phyloP scores from a whole-genome alignment of 2,797 vertebrate species.

The Tiaroga cobitis region DNA sequence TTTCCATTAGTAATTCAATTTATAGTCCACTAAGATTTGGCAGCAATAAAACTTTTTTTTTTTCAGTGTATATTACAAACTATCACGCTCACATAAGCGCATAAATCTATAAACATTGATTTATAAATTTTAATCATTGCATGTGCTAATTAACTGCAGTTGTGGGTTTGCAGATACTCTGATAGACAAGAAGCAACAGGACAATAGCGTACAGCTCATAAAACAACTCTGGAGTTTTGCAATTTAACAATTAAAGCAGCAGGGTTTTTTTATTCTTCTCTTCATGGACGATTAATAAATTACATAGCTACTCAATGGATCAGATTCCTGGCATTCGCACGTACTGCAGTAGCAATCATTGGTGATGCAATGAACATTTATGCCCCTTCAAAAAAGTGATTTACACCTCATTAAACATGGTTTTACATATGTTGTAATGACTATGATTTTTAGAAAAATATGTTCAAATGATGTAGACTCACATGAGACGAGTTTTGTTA shows the following conservation, averaged over 20 bases:
- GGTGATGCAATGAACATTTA: background rate
- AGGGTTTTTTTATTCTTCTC: background rate
- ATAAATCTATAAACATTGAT: background rate
- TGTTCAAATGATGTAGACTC: background rate
- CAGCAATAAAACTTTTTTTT: background rate
- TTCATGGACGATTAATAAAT: background rate
- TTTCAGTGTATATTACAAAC: background rate
- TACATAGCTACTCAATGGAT: background rate
- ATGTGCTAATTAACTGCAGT: background rate
- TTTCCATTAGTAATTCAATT: background rate
- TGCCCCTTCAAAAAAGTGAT: background rate
- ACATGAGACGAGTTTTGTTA: background rate
- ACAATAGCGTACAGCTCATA: background rate
- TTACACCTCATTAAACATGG: background rate
- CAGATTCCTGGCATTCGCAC: background rate
- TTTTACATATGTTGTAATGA: background rate
- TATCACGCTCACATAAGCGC: background rate
- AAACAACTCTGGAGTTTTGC: background rate
- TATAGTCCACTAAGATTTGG: background rate
- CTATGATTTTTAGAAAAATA: background rate
- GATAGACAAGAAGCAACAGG: background rate
- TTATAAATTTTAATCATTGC: background rate
- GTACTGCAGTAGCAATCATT: background rate
- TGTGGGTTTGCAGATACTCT: background rate
- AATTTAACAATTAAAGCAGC: background rate